A percentile compares a stretch with the other conserved stretches of the same genome.
Evolutionary conservation across 2,113 vertebrate species (phyloP).

Genomic region (Protobothrops flavoviridis): DNA sequence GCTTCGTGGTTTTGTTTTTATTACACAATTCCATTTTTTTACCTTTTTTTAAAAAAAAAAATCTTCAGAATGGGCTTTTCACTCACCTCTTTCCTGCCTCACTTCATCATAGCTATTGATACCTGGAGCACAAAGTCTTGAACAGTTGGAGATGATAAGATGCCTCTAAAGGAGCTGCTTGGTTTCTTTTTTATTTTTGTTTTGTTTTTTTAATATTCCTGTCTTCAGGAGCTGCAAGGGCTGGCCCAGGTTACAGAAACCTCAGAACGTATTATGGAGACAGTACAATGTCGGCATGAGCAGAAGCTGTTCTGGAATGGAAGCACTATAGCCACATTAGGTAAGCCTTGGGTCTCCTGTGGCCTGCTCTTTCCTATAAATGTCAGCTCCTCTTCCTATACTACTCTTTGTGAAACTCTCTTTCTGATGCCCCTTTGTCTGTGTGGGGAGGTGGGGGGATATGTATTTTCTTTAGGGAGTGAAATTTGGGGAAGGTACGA

Average conservation of each 20-base stretch:
- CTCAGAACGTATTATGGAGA: slow-evolving; percentile 49
- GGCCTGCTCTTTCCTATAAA: not conserved
- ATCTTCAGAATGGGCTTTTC: not conserved
- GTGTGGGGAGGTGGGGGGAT: no score
- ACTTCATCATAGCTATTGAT: not conserved
- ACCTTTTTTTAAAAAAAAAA: not conserved
- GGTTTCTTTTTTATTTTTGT: no score
- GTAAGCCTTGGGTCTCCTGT: slow-evolving; percentile 54
- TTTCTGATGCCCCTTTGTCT: not conserved
- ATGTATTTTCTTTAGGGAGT: not conserved
- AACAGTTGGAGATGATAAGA: not conserved
- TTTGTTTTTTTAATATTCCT: not conserved
- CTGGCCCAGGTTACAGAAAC: slow-evolving; percentile 68
- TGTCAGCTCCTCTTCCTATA: not conserved
- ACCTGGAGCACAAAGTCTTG: not conserved
- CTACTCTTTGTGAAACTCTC: not conserved
- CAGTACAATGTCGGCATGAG: slow-evolving; percentile 58
- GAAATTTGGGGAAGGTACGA: not conserved
- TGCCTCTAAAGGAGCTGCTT: not conserved
- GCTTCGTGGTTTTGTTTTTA: not conserved
- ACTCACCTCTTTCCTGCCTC: not conserved
- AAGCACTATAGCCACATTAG: slow-evolving; percentile 31
- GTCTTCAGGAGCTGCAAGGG: slow-evolving; percentile 71
- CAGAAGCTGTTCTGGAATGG: slow-evolving; percentile 58
- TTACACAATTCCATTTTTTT: not conserved